phyloP scores from a whole-genome alignment of 2,888 invertebrate species.

The Latrodectus elegans region DNA sequence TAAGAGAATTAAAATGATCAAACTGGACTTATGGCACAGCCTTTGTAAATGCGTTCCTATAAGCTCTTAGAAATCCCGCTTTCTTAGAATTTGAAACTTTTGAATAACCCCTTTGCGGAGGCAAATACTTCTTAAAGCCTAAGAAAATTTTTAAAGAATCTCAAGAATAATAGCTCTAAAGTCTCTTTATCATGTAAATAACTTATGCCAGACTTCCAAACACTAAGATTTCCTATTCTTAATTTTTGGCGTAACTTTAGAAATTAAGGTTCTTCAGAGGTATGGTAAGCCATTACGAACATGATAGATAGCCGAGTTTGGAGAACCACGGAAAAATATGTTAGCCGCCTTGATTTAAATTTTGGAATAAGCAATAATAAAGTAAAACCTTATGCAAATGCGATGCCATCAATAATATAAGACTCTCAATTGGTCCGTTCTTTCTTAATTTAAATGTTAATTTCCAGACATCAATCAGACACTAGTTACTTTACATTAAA shows the following conservation, averaged over 20 bases:
- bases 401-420: constrained; percentile 55
- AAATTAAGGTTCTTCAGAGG: constrained; percentile 50
- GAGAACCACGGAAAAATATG: constrained; percentile 51
- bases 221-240: constrained; percentile 49
- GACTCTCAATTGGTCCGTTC: constrained; percentile 35
- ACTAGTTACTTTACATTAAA: constrained; percentile 35
- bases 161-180: constrained; percentile 51
- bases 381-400: constrained; percentile 48
- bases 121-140: constrained; percentile 54
- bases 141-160: constrained; percentile 55
- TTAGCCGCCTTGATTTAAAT: constrained; percentile 59
- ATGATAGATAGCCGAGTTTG: constrained; percentile 52
- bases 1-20: not conserved
- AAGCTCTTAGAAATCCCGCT: not conserved
- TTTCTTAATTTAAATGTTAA: constrained; percentile 66
- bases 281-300: constrained; percentile 46
- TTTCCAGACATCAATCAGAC: constrained; percentile 59
- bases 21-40: not conserved
- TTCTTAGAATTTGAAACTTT: constrained; percentile 27
- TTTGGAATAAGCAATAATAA: constrained; percentile 56
- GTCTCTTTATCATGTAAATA: constrained; percentile 65
- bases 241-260: constrained; percentile 50
- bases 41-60: not conserved
- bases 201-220: constrained; percentile 45
- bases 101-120: constrained; percentile 37